Evolutionary conservation across 2,888 invertebrate species (phyloP), one percentile per base, ranked within the genome.

Genomic region (Phalera bucephala): DNA sequence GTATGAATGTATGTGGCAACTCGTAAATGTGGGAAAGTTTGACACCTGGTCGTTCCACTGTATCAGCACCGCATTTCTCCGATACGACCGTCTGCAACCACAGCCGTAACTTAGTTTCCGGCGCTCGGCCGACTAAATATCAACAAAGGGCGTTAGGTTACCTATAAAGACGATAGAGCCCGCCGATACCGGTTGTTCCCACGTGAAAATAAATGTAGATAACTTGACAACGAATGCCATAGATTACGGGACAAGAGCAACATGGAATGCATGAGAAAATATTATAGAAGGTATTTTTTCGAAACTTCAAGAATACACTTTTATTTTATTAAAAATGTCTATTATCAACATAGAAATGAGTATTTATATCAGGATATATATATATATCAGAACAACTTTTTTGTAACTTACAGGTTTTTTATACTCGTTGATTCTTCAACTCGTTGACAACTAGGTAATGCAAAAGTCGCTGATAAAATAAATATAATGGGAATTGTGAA

Each of bases 111-210:
- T 55, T 36, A 40, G 41, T 52, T 60, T 64, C 60, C 55, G 59
- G 57, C 51, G 34, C 10, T 4, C 36, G 44, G 59, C 57, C 66
- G 70, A 71, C 68, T 58, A 66, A 17, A 64, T 66, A 62, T 52
- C 53, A 40, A 57, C 52, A 58, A 43, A 54, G 36, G 31, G 65
- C 36, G 43, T 71, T 65, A 38, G 41, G 52, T 71, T 68, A 67
- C 71, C 51, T 50, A 43, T 37, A 43, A 56, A 51, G 44, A 35
- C 36, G 58, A 63, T 54, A 62, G 51, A 40, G 53, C 35, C 48
- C 45, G 52, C 45, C 43, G 49, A 57, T 43, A 41, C 36, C 28
- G 41, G 25, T 40, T 40, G 48, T 66, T 71, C 70, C 65, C 70
- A 71, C 54, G 70, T 66, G 70, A 70, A 69, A 61, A 33, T 36